Base-by-base conservation (phyloP, 2,113 vertebrate species). In the Silurus asotus region DNA sequence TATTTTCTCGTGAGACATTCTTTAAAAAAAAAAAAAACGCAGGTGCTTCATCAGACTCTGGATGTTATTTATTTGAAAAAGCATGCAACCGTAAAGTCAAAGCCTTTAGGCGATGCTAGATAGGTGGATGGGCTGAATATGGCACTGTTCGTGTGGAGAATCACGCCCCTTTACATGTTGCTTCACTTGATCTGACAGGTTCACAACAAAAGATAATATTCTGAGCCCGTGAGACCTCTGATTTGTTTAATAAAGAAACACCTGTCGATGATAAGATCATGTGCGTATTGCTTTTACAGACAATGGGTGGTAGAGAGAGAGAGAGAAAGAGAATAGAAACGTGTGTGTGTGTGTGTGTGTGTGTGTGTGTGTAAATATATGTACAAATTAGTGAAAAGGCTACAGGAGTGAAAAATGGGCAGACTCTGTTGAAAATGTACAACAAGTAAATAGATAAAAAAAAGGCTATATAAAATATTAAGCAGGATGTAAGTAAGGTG, bases 201-300 rank as follows among this genome's bases (percentile, higher is more conserved):
- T 87, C 64, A 65, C 80, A 49, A 82, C n/a, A 87, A 64, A 64
- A 15, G 69, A 19, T 84, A 17, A 82, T 70, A 25, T 56, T 37
- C 82, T 11, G 14, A 84, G 74, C 61, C 62, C 15, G 48, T 67
- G 64, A 84, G 62, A 83, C 8, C 20, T 61, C 28, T 17, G 2
- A 82, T 80, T 86, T 82, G n/a, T 64, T 86, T 70, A 74, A 65
- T 56, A 80, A 77, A 70, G 51, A 67, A 69, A 25, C 84, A 69
- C 76, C 84, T 80, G 75, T 58, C 8, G 49, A 37, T 25, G 62
- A 70, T 70, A 70, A 70, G 62, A 59, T 78, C 77, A 49, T 84
- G 72, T 55, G 61, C 11, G 55, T 53, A 17, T 53, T 70, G 48
- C 19, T 48, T 48, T 67, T 69, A 15, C 13, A 76, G n/a, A 53